These are phyloP conservation scores for Sterna hirundo DNA, from an alignment of 2,113 vertebrate species.

Conservation along the genomic window DNA sequence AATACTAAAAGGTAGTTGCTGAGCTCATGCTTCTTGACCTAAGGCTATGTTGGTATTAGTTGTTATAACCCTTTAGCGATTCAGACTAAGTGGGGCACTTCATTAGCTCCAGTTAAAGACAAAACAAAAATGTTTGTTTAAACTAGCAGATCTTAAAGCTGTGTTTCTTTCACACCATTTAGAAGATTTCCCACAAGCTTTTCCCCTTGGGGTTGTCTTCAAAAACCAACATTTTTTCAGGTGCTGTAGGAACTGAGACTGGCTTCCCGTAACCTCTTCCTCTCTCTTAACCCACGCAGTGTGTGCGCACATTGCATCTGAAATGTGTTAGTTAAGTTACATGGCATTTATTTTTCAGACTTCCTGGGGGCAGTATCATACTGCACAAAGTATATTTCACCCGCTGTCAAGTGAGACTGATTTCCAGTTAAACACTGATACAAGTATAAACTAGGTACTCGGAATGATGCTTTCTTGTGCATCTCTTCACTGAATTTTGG, in stretches of 20 bases:
- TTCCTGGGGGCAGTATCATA: slow-evolving; percentile 19
- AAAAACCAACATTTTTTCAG: slow-evolving; percentile 61
- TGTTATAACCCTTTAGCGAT: slow-evolving; percentile 60
- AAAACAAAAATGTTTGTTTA: slow-evolving; percentile 69
- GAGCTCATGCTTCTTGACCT: slow-evolving; percentile 52
- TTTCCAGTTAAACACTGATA: not conserved
- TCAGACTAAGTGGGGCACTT: slow-evolving; percentile 54
- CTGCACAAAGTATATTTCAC: not conserved
- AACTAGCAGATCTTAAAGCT: slow-evolving; percentile 41
- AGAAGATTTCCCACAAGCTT: slow-evolving; percentile 42
- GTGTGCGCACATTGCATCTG: not conserved
- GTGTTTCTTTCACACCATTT: slow-evolving; percentile 55
- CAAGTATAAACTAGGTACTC: not conserved
- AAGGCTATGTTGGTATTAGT: slow-evolving; percentile 58
- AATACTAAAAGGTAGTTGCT: slow-evolving; percentile 38
- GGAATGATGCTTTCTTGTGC: not conserved
- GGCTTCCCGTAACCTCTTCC: not conserved
- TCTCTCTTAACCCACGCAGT: not conserved
- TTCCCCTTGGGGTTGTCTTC: slow-evolving; percentile 41
- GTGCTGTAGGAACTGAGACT: not conserved
- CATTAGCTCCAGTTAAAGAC: slow-evolving; percentile 62
- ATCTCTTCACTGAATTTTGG: not conserved
- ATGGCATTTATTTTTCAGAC: not conserved
- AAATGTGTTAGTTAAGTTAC: not conserved
- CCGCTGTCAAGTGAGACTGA: not conserved